Conservation (phyloP, 1,140 invertebrate species). For the Mercenaria mercenaria region DNA sequence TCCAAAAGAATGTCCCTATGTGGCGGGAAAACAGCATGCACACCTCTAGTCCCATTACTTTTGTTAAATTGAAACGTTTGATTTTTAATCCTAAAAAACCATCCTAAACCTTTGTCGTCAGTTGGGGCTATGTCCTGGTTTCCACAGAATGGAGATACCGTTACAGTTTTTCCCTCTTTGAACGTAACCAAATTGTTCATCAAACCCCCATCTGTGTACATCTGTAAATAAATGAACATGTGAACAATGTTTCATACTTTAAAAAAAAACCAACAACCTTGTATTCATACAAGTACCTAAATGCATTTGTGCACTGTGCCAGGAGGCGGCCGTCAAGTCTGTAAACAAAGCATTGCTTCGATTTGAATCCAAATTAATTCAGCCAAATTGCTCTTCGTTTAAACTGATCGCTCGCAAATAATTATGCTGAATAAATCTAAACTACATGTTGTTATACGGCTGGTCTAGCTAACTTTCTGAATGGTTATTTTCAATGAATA, state of each 20-base stretch:
- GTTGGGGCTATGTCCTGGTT: slow-evolving; percentile 82
- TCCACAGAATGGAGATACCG: slow-evolving; percentile 85
- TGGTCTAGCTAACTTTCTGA: no score
- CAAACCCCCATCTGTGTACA: slow-evolving; percentile 86
- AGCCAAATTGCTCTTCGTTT: no score
- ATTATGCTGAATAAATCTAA: no score
- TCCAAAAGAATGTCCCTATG: slow-evolving; percentile 75
- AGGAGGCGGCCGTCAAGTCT: neutral
- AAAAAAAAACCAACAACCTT: no score
- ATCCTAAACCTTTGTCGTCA: slow-evolving; percentile 71
- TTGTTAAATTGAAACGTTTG: slow-evolving; percentile 83
- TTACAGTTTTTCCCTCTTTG: slow-evolving; percentile 83
- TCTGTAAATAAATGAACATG: slow-evolving; percentile 82
- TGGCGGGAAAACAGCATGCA: slow-evolving; percentile 86
- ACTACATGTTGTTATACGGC: no score
- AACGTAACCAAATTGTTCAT: slow-evolving; percentile 86
- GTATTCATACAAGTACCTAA: no score
- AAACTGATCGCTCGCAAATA: no score
- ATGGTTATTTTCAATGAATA: no score
- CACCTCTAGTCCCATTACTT: slow-evolving; percentile 83
- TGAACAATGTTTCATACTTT: no score
- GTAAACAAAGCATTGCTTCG: no score
- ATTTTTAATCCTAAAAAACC: slow-evolving; percentile 73
- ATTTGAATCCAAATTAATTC: no score
- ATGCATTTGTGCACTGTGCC: no score